phyloP scores from a whole-genome alignment of 1,140 invertebrate species.

The Pseudomyrmex sp. region DNA sequence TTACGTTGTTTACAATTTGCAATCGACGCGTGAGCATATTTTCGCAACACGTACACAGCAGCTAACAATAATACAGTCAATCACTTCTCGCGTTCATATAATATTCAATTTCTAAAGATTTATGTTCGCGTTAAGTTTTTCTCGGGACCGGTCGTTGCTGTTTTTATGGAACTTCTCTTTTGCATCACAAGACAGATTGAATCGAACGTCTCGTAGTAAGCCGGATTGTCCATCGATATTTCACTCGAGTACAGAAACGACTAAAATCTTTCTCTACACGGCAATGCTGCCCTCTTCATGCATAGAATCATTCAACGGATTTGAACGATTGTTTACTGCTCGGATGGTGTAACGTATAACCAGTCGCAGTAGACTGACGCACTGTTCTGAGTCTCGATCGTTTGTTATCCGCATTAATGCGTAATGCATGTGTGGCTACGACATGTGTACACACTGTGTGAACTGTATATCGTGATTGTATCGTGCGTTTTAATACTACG shows the following conservation, averaged over 20 bases:
- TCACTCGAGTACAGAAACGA: slow-evolving; percentile 52
- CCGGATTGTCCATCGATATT: slow-evolving; percentile 66
- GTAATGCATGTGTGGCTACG: neutral
- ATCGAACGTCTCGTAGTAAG: slow-evolving; percentile 47
- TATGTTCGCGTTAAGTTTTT: neutral
- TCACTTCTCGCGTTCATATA: slow-evolving; percentile 6
- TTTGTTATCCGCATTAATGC: slow-evolving; percentile 69
- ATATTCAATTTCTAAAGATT: slow-evolving; percentile 31
- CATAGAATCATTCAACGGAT: slow-evolving; percentile 76
- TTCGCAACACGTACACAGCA: neutral
- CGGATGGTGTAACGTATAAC: slow-evolving; percentile 71
- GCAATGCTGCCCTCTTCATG: slow-evolving; percentile 74
- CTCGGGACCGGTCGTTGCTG: neutral
- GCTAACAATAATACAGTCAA: neutral
- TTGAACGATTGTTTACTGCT: slow-evolving; percentile 77
- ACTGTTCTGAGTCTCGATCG: slow-evolving; percentile 65
- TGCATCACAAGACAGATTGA: slow-evolving; percentile 22
- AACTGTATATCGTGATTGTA: slow-evolving; percentile 4
- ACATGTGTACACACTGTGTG: slow-evolving; percentile 4
- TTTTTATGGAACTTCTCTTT: slow-evolving; percentile 17
- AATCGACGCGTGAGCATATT: neutral
- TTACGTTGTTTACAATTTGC: neutral
- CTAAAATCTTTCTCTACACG: slow-evolving; percentile 61
- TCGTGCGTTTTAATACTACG: neutral
- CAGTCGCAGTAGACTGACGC: slow-evolving; percentile 67